Percentiles rank a stretch among this genome's conserved stretches.
Evolutionary conservation across 2,113 vertebrate species (phyloP).

Genomic region (Sinocyclocheilus anophthalmus): DNA sequence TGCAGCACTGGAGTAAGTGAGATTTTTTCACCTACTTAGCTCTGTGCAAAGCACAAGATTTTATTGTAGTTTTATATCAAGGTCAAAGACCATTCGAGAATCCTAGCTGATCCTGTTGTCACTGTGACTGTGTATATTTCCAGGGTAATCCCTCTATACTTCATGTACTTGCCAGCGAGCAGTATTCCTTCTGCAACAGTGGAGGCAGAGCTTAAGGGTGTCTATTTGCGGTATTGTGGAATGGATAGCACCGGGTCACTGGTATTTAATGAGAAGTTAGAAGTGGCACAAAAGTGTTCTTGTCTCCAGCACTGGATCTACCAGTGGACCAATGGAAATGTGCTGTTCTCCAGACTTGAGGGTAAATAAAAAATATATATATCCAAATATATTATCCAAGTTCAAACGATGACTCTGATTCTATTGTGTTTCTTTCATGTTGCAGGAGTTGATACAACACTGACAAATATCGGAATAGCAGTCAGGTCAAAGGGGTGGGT

Average conservation of each 20-base stretch:
- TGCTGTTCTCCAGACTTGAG: constrained; percentile 88
- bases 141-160: constrained; percentile 88
- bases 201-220: constrained; percentile 82
- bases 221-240: constrained; percentile 78
- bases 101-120: background rate
- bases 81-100: background rate
- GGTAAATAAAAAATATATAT: constrained; percentile 69
- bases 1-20: constrained; percentile 85
- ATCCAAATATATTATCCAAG: background rate
- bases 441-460: constrained; percentile 87
- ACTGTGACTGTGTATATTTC: background rate
- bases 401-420: background rate
- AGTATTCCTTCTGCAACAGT: constrained; percentile 89
- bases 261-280: constrained; percentile 68
- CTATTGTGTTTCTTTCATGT: constrained; percentile 47
- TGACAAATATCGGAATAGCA: constrained; percentile 87
- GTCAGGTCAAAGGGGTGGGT: constrained; percentile 91
- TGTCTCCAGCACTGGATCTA: constrained; percentile 96
- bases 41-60: background rate
- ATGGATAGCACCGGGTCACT: constrained; percentile 71
- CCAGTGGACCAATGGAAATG: constrained; percentile 93
- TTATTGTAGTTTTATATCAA: background rate
- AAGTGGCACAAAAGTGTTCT: constrained; percentile 86
- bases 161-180: constrained; percentile 93
- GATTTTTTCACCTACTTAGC: background rate